phyloP scores from a whole-genome alignment of 2,888 invertebrate species.

The Abrostola tripartita region DNA sequence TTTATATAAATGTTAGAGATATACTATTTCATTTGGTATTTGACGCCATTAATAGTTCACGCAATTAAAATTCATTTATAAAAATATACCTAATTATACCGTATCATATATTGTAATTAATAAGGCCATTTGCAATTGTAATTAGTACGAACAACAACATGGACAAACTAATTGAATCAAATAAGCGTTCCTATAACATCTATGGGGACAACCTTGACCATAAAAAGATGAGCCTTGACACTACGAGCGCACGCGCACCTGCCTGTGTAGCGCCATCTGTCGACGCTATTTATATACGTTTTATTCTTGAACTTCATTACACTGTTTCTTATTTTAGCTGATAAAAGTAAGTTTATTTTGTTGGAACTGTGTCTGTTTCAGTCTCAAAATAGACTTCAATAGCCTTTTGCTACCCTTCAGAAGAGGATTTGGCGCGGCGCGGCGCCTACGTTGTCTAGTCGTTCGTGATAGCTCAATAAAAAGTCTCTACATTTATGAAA shows the following conservation, averaged over 20 bases:
- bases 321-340: constrained; percentile 9
- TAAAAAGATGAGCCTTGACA: constrained; percentile 67
- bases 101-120: constrained; percentile 21
- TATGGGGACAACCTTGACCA: constrained; percentile 66
- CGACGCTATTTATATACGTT: constrained; percentile 37
- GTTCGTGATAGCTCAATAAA: too few species aligned
- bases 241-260: constrained; percentile 63
- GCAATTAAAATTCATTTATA: constrained; percentile 28
- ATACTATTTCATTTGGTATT: too few species aligned
- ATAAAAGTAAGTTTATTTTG: constrained; percentile 7
- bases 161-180: constrained; percentile 45
- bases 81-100: constrained; percentile 16
- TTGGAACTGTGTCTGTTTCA: not conserved
- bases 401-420: not conserved
- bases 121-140: constrained; percentile 34
- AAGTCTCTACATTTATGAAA: not conserved
- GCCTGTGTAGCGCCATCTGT: constrained; percentile 62
- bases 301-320: constrained; percentile 35
- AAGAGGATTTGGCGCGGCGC: not conserved
- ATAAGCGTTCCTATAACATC: constrained; percentile 47
- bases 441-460: too few species aligned
- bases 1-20: too few species aligned
- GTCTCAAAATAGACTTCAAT: not conserved
- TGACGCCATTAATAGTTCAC: not conserved
- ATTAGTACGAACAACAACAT: constrained; percentile 39